Percentiles rank a stretch among this genome's conserved stretches.
These are phyloP conservation scores for Psophia crepitans DNA, from an alignment of 2,113 vertebrate genomes.

Conservation along the genomic window DNA sequence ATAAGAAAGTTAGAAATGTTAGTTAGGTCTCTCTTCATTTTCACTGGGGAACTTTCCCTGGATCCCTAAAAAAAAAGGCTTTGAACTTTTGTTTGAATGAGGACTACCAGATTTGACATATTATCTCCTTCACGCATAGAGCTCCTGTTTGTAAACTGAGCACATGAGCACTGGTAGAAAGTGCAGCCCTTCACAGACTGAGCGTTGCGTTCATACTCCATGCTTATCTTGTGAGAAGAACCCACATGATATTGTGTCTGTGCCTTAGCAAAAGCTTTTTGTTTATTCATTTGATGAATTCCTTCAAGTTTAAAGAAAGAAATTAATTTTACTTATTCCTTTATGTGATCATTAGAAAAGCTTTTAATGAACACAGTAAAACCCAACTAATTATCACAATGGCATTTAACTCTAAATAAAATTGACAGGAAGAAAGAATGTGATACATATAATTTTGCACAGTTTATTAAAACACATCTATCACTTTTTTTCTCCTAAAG, in stretches of 20 bases:
- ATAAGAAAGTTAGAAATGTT: background rate
- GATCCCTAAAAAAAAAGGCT: background rate
- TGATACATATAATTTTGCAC: slow-evolving; percentile 78
- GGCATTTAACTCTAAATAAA: slow-evolving; percentile 91
- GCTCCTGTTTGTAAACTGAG: background rate
- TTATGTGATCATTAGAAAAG: slow-evolving; percentile 73
- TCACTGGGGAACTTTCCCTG: background rate
- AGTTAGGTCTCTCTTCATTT: background rate
- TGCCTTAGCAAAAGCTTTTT: slow-evolving; percentile 38
- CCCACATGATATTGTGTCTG: background rate
- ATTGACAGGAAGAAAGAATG: slow-evolving; percentile 84
- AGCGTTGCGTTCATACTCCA: background rate
- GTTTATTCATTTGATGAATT: slow-evolving; percentile 64
- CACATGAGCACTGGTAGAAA: background rate
- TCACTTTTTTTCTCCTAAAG: slow-evolving; percentile 66
- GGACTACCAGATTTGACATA: background rate
- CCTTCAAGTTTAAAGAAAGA: slow-evolving; percentile 51
- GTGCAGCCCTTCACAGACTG: background rate
- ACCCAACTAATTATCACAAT: slow-evolving; percentile 78
- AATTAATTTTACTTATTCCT: slow-evolving; percentile 77
- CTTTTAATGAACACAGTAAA: slow-evolving; percentile 83
- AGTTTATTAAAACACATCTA: slow-evolving; percentile 86
- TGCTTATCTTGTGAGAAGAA: background rate
- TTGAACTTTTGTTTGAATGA: background rate
- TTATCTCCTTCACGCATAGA: background rate